A percentile compares a stretch with the other conserved stretches of the same genome.
Conservation (phyloP, 1,140 invertebrate genomes). For the Drosophila bipectinata region DNA sequence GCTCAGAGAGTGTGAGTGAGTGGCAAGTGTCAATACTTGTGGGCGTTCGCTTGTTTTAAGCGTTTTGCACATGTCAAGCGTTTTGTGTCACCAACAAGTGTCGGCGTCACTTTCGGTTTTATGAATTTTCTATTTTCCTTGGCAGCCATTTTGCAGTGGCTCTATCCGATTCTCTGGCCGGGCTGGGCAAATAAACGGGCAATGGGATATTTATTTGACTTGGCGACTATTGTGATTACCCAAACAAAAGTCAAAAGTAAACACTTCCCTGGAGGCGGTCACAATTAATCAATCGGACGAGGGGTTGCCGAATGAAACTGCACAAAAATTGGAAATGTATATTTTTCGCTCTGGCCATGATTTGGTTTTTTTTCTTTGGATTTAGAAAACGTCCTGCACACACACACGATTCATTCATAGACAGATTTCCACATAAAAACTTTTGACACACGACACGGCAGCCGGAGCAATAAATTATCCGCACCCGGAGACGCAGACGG, state of each 20-base stretch:
- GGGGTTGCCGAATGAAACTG: slow-evolving; percentile 58
- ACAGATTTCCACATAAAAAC: slow-evolving; percentile 78
- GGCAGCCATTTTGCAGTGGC: slow-evolving; percentile 70
- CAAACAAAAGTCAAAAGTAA: slow-evolving; percentile 71
- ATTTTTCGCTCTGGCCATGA: slow-evolving; percentile 61
- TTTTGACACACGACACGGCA: slow-evolving; percentile 80
- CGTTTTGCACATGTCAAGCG: slow-evolving; percentile 70
- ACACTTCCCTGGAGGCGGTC: slow-evolving; percentile 45
- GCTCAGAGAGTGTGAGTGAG: slow-evolving; percentile 38
- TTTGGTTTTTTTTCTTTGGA: slow-evolving; percentile 54
- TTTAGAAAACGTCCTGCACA: slow-evolving; percentile 39
- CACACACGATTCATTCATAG: slow-evolving; percentile 71
- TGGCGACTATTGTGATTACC: slow-evolving; percentile 47
- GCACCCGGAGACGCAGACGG: slow-evolving; percentile 31
- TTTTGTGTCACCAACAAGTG: slow-evolving; percentile 71
- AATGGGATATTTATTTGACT: slow-evolving; percentile 50
- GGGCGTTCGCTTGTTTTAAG: slow-evolving; percentile 49
- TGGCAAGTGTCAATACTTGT: slow-evolving; percentile 78
- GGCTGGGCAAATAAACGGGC: slow-evolving; percentile 52
- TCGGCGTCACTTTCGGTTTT: slow-evolving; percentile 41
- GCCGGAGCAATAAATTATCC: slow-evolving; percentile 76
- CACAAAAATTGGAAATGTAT: slow-evolving; percentile 65
- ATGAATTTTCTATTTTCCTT: neutral
- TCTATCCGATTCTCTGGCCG: slow-evolving; percentile 8
- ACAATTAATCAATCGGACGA: slow-evolving; percentile 68